A percentile compares a stretch with the other conserved stretches of the same genome.
These are phyloP conservation scores for Gopherus evgoodei DNA, from an alignment of 2,113 vertebrate genomes.

Conservation along the genomic window DNA sequence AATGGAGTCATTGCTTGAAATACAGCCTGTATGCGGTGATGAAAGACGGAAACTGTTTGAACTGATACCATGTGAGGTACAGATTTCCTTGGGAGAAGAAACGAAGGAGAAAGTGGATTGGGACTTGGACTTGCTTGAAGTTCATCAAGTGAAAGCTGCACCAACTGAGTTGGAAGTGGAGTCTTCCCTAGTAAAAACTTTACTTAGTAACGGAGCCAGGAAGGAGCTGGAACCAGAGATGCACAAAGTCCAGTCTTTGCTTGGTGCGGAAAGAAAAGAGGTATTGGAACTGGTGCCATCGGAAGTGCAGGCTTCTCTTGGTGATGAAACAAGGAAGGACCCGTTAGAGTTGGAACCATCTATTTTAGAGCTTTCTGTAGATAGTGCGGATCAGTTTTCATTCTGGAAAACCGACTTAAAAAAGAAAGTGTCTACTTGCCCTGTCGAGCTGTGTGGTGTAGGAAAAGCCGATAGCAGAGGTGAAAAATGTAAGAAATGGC, in stretches of 20 bases:
- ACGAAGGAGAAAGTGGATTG: not conserved
- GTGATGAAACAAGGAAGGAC: not conserved
- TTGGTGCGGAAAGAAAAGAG: not conserved
- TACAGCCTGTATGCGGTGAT: not conserved
- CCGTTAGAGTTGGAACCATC: not conserved
- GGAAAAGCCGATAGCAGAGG: not conserved
- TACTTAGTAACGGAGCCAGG: slow-evolving; percentile 4
- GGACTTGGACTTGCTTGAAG: slow-evolving; percentile 38
- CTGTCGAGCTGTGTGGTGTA: not conserved
- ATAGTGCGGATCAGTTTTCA: not conserved
- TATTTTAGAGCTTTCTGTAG: not conserved
- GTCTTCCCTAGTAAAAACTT: slow-evolving; percentile 9
- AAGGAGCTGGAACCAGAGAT: slow-evolving; percentile 14
- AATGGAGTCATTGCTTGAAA: not conserved
- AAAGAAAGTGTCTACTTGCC: not conserved
- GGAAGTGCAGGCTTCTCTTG: not conserved
- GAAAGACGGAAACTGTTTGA: not conserved
- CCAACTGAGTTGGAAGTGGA: slow-evolving; percentile 29
- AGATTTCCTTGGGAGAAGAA: not conserved
- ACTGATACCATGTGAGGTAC: not conserved
- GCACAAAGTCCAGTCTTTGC: rapidly evolving
- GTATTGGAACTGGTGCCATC: slow-evolving; percentile 28
- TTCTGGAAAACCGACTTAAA: not conserved
- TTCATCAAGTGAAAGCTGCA: slow-evolving; percentile 3
- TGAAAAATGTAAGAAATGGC: not conserved